Evolutionary conservation across 2,888 invertebrate species (phyloP).

Genomic region (Stenolophus ochropezus): DNA sequence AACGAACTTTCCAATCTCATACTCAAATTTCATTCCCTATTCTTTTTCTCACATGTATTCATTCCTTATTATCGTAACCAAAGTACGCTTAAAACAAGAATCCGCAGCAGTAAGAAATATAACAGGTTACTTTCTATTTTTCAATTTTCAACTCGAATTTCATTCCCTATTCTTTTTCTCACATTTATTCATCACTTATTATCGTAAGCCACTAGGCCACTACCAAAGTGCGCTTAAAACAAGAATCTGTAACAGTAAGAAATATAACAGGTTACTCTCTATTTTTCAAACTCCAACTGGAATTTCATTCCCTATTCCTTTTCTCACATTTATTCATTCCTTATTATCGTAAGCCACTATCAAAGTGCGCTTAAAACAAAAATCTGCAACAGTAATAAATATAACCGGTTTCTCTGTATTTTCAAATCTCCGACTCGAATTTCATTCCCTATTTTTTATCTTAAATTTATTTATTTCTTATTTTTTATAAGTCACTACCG

Average conservation of each 20-base stretch:
- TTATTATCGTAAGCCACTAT: no score
- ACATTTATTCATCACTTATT: slow-evolving; percentile 10
- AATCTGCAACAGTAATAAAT: slow-evolving; percentile 50
- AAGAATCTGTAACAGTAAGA: slow-evolving; percentile 52
- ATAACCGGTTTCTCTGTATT: slow-evolving; percentile 20
- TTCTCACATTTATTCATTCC: slow-evolving; percentile 1
- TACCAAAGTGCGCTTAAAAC: no score
- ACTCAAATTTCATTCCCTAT: slow-evolving; percentile 24
- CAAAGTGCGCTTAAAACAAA: no score
- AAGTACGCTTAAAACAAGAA: no score
- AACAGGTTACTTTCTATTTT: slow-evolving; percentile 37
- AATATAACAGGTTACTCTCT: slow-evolving; percentile 28
- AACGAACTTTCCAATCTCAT: slow-evolving; percentile 48
- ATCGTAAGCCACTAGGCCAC: no score
- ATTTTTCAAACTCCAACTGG: slow-evolving; percentile 41
- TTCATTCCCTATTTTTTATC: slow-evolving; percentile 2
- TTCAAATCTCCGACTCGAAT: slow-evolving; percentile 42
- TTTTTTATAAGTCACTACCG: no score
- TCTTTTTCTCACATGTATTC: not conserved
- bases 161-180: not conserved
- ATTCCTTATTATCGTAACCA: no score
- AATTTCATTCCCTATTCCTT: slow-evolving; percentile 6
- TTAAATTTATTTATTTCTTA: not conserved
- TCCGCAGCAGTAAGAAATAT: slow-evolving; percentile 51
- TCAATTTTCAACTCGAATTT: slow-evolving; percentile 38